Conservation (phyloP, 2,797 vertebrate genomes). For the Lithobates sylvaticus region DNA sequence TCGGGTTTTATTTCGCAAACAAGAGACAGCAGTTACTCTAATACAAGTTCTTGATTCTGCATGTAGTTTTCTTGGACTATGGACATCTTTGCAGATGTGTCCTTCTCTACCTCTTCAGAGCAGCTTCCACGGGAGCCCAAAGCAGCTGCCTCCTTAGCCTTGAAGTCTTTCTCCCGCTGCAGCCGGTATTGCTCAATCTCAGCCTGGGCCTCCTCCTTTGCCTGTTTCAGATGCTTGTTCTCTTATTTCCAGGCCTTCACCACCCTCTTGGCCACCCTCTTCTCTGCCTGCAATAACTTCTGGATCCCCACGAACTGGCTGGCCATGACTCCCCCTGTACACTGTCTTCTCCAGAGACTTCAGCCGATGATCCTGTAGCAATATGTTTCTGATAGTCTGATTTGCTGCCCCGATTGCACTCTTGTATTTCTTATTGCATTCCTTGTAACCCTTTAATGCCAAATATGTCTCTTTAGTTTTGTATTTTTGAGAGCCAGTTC, state of each 20-base stretch:
- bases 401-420: no score
- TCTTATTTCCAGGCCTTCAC: slow-evolving; percentile 94
- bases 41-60: slow-evolving; percentile 78
- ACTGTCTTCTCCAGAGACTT: not conserved
- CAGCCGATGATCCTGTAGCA: no score
- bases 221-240: slow-evolving; percentile 94
- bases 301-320: slow-evolving; percentile 96
- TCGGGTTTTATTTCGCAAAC: slow-evolving; percentile 82
- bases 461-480: no score
- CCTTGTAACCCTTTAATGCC: no score
- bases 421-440: no score
- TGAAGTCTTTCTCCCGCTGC: slow-evolving; percentile 96
- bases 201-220: slow-evolving; percentile 96
- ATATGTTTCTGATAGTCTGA: no score
- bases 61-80: slow-evolving; percentile 78
- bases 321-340: slow-evolving; percentile 77
- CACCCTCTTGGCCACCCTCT: slow-evolving; percentile 94
- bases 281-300: slow-evolving; percentile 96
- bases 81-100: slow-evolving; percentile 79
- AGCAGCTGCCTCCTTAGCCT: slow-evolving; percentile 92
- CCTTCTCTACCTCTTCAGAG: slow-evolving; percentile 80
- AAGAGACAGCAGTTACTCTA: slow-evolving; percentile 76
- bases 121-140: slow-evolving; percentile 82
- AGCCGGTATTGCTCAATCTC: slow-evolving; percentile 96
- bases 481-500: no score